Conservation (phyloP, 2,888 invertebrate genomes). For the Terebella lapidaria region DNA sequence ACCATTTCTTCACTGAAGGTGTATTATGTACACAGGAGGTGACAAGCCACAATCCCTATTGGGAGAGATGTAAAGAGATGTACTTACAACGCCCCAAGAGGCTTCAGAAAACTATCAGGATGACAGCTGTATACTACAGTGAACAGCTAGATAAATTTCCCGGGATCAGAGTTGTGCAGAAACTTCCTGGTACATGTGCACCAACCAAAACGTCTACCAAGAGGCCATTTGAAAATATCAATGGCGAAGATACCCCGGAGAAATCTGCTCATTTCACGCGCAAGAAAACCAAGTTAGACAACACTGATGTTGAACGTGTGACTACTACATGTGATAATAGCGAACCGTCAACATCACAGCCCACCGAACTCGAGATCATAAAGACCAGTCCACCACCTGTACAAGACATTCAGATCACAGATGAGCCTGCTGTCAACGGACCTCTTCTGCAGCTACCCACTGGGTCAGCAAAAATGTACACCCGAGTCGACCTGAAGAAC, state of each 20-base stretch:
- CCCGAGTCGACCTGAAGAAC: conserved; percentile 2
- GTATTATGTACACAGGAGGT: conserved; percentile 3
- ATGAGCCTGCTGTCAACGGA: conserved; percentile 1
- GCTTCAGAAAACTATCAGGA: conserved; percentile 12
- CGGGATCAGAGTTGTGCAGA: background rate
- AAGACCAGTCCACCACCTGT: no score
- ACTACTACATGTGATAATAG: no score
- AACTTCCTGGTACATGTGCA: no score
- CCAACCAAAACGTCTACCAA: no score
- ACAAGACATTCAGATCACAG: no score
- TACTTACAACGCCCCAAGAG: conserved; percentile 8
- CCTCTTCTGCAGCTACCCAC: conserved; percentile 17
- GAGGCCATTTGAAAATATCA: no score
- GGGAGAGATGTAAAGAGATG: conserved; percentile 10
- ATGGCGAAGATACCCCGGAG: no score
- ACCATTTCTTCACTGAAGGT: conserved; percentile 14
- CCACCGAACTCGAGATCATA: background rate
- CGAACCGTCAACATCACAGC: no score
- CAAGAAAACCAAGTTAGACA: background rate
- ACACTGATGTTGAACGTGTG: background rate
- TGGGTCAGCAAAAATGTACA: conserved; percentile 12
- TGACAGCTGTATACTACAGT: conserved; percentile 12
- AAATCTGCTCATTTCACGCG: background rate
- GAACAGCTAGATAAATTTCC: background rate
- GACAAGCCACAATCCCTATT: conserved; percentile 12